Evolutionary conservation across 2,888 invertebrate species (phyloP), one percentile per base, ranked within the genome.

Genomic region (Callimorpha dominula): DNA sequence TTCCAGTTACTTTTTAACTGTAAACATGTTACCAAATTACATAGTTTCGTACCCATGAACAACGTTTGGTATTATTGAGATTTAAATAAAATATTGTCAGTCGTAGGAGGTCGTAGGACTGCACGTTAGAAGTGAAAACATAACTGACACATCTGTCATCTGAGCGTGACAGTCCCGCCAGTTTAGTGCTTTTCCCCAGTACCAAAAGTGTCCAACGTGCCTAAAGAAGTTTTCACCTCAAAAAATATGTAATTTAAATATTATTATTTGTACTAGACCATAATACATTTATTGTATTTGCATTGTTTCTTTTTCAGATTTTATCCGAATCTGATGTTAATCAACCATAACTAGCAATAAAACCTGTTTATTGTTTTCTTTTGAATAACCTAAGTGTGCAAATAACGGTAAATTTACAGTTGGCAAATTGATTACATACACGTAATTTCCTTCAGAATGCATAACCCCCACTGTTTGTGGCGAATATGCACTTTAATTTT

Each of bases 1-100:
- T 54, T 7, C 54, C 31, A 65, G 40, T 65, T 65, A 65, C 50
- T 65, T 65, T 65, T 65, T 65, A 49, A 50, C 50, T 65, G 31
- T 50, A 50, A 65, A 65, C 31, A 50, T 40, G 17, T 54, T 43
- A 57, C 54, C 14, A 42, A 57, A 57, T 54, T 68, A 57, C 49
- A 17, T 4, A 43, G 54, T 57, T 57, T 43, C 42, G 57, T 54
- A 68, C 17, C 67, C 54, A 42, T 68, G 43, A 43, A n/a, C 67
- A 54, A 14, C 5, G n/a, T 54, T 67, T 43, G 14, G 31, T 11
- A 31, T 20, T 57, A 31, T 31, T 60, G 14, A 31, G 31, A 60
- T 60, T 60, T 31, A 60, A 31, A 31, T 14, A 14, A 31, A 60
- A 31, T n/a, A n/a, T n/a, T n/a, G n/a, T n/a, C n/a, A n/a, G n/a